phyloP scores from a whole-genome alignment of 2,113 vertebrate species.

The Genyomyrus donnyi region DNA sequence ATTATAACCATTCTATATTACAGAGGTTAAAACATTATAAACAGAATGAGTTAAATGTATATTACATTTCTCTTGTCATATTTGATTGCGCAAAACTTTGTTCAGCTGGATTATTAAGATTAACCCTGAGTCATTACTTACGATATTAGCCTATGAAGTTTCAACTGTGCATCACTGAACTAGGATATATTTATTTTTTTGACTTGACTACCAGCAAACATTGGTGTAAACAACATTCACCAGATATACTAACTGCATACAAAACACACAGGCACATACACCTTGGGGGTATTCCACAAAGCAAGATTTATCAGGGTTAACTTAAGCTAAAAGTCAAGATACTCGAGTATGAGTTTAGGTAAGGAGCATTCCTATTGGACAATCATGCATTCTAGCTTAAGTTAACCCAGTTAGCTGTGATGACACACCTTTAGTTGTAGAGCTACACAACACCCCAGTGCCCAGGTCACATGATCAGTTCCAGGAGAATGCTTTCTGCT shows the following conservation, averaged over 20 bases:
- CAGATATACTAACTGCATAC: not conserved
- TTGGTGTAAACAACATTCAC: not conserved
- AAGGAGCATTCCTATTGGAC: not conserved
- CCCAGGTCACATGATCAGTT: not conserved
- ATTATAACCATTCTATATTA: too few species aligned
- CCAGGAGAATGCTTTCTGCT: not conserved
- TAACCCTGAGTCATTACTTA: not conserved
- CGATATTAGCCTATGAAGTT: not conserved
- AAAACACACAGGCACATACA: not conserved
- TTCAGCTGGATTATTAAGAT: not conserved
- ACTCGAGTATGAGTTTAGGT: not conserved
- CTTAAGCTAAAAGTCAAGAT: not conserved
- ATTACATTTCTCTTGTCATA: not conserved
- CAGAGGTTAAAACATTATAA: too few species aligned
- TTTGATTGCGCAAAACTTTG: not conserved
- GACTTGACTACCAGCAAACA: not conserved
- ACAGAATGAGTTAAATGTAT: not conserved
- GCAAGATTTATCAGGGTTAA: not conserved
- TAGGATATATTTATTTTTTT: not conserved
- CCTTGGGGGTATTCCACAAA: not conserved
- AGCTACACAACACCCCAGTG: not conserved
- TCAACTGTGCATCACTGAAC: not conserved
- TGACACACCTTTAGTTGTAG: not conserved
- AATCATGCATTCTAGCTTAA: not conserved
- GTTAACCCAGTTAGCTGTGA: not conserved